Conservation (phyloP, 1,140 invertebrate genomes). For the Brachionus angularis region DNA sequence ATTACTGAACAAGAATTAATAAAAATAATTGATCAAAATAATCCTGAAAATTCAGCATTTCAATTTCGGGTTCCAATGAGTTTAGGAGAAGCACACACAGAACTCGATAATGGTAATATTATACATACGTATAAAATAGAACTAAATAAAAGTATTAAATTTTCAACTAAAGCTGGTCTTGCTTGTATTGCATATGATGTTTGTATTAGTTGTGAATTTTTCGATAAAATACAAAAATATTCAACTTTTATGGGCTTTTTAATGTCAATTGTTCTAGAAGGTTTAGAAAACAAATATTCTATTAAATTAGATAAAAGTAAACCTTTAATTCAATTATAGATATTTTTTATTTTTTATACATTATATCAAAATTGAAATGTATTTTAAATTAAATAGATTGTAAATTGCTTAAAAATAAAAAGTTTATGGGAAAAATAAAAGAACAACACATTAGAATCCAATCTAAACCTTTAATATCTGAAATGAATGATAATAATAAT, state of each 20-base stretch:
- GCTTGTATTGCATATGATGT: conserved; percentile 71
- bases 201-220: conserved; percentile 70
- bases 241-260: conserved; percentile 71
- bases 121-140: conserved; percentile 43
- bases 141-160: not conserved
- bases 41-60: conserved; percentile 58
- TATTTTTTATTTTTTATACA: not conserved
- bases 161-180: conserved; percentile 60
- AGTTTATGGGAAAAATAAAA: conserved; percentile 63
- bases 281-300: conserved; percentile 67
- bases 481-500: conserved; percentile 52
- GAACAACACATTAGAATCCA: conserved; percentile 53
- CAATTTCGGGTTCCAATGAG: conserved; percentile 79
- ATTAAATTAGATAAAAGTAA: conserved; percentile 41
- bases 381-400: conserved; percentile 52
- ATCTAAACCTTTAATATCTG: conserved; percentile 56
- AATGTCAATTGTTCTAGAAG: conserved; percentile 70
- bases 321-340: not conserved
- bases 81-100: conserved; percentile 71
- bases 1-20: conserved; percentile 71
- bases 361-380: not conserved
- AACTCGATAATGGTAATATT: conserved; percentile 69
- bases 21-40: conserved; percentile 68
- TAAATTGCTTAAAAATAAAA: conserved; percentile 64
- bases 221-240: conserved; percentile 63